Base-by-base conservation (phyloP, 35 echinoderm and acorn worm genomes). In the Amphiura filiformis region DNA sequence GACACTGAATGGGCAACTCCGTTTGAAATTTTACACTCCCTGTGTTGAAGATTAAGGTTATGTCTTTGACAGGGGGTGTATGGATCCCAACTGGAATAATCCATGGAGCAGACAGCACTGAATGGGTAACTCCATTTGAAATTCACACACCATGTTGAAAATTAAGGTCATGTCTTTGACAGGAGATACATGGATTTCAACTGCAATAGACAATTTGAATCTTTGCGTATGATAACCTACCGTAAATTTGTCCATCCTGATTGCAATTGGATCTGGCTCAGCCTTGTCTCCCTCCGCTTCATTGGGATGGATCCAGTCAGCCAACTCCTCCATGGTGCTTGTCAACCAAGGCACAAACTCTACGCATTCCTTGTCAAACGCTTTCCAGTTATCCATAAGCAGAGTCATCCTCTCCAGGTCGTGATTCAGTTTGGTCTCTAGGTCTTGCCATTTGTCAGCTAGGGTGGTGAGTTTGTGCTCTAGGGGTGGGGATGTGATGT, bases 221-320 rank as follows among this genome's bases (percentile, higher is more conserved):
- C n/a, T n/a, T n/a, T n/a, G n/a, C n/a, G n/a, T n/a, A n/a, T 47
- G 17, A 47, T 47, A 20, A 56, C 94, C 93, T 83, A 96, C 95
- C 84, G 86, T 89, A 57, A 93, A 97, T 79, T 97, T 87, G 12
- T 97, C 95, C 32, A 93, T 65, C 37, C 90, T 91, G 15, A 87
- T 39, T 32, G 88, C 78, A 37, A 97, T 89, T 1, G 95, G 85
- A 15, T 70, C 61, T 70, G 61, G 61, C 28, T 70, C 61, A 20
- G 44, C 44, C 28, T 70, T 70, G 26, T 70, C 61, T 2, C 61
- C 61, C 84, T 86, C 90, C 41, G 34, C 84, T 70, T 92, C 70
- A 39, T 80, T 78, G 17, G 57, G 77, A 37, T 85, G n/a, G 38
- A 76, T 92, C 87, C 93, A 99, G 18, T 80, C 44, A 37, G 34